A percentile compares a stretch with the other conserved stretches of the same genome.
phyloP scores from a whole-genome alignment of 2,113 vertebrate genomes.

The Notothenia coriiceps region DNA sequence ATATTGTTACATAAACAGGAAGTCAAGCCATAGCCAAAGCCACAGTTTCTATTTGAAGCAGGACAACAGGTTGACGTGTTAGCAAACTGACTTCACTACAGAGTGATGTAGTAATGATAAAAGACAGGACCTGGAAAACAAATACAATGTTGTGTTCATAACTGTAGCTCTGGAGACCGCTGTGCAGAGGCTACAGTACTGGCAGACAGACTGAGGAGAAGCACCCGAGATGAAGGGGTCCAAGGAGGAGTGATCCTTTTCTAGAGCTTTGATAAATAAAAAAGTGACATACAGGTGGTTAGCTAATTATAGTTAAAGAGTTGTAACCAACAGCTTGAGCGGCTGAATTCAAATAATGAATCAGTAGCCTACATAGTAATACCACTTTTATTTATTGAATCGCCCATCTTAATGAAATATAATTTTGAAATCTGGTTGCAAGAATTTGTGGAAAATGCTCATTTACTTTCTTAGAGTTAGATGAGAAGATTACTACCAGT shows the following conservation, averaged over 20 bases:
- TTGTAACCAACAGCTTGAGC: not conserved
- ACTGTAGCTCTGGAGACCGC: slow-evolving; percentile 3
- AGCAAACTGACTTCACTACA: slow-evolving; percentile 1
- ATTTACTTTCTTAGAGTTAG: too few relatives aligned
- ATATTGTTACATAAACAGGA: not conserved
- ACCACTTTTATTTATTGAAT: not conserved
- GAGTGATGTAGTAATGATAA: slow-evolving; percentile 18
- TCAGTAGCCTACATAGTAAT: not conserved
- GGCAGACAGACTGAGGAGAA: slow-evolving; percentile 18
- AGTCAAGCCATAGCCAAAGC: not conserved
- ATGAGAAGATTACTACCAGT: too few relatives aligned
- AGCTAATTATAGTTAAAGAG: not conserved
- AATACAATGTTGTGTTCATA: slow-evolving; percentile 18
- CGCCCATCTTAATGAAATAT: not conserved
- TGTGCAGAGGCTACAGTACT: not conserved
- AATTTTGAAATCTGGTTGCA: too few relatives aligned
- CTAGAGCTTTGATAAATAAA: slow-evolving; percentile 2
- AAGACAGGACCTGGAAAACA: slow-evolving; percentile 17
- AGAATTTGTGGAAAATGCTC: too few relatives aligned
- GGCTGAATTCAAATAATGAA: not conserved
- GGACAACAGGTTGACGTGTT: slow-evolving; percentile 19
- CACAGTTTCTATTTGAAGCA: not conserved
- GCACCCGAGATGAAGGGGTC: slow-evolving; percentile 2
- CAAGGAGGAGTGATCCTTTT: slow-evolving; percentile 18
- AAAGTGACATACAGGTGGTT: not conserved